Evolutionary conservation across 2,888 invertebrate species (phyloP), one percentile per base, ranked within the genome.

Genomic region (Protula sp.): DNA sequence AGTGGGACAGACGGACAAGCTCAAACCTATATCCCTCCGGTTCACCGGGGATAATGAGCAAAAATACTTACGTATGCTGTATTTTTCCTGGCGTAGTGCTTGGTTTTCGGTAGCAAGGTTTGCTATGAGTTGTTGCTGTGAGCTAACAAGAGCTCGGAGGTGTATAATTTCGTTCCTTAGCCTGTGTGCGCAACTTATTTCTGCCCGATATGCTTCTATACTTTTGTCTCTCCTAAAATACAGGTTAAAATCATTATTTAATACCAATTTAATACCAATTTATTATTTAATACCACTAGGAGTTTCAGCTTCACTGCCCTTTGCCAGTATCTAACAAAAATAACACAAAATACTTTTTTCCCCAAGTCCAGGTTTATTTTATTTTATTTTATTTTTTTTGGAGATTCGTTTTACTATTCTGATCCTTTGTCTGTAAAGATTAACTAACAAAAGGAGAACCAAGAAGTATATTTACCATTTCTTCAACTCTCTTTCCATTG

Each of bases 141-240:
- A 66, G 28, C 69, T 68, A 26, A 72, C 68, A 50, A 77, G 64
- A 52, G 69, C 64, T 61, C 76, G 72, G 4, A 79, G 72, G 55
- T 76, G 74, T 14, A 78, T 63, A 24, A 80, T 75, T 68, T 81
- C 81, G 60, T 78, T 74, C 54, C 76, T 75, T 68, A 81, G 70
- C 57, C 79, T 72, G 67, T 74, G 75, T 60, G 79, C 69, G 66
- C 78, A 78, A 4, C 75, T 73, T 3, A 79, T 71, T 63, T 81
- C 79, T 24, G 76, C 74, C 62, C 79, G 78, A 64, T 81, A 80
- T 0, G 80, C 76, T 60, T 80, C 79, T 48, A 78, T 62, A 47
- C 75, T 77, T 61, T 78, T 78, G 54, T 74, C 71, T 65, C 76
- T 74, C 81, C 81, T 81, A 66, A 1, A 65, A n/a, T n/a, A n/a